Evolutionary conservation across 2,113 vertebrate genomes (phyloP), one percentile per base, ranked within the genome.

Genomic region (Pollimyrus isidori): DNA sequence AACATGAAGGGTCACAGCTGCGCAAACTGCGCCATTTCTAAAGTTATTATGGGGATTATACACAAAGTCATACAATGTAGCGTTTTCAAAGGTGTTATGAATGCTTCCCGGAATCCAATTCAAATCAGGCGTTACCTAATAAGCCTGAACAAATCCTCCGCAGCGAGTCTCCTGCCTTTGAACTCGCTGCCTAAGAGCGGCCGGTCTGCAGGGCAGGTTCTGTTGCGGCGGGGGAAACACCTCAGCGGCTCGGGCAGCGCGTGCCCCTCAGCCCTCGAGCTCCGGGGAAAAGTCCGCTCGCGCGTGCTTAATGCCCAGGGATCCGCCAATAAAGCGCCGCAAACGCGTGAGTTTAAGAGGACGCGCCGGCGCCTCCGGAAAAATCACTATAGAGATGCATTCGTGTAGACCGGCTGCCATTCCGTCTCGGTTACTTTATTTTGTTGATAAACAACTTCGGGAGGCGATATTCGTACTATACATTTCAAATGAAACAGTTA

Each of bases 21-120:
- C 91, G 93, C 90, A 50, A 93, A 93, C 87, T 94, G 93, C 94
- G 94, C 95, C 92, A 94, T 92, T 95, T 94, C 93, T 91, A 91
- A 93, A 96, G 93, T 93, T 95, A 96, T 95, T 95, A 96, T 95
- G 94, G 95, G 95, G 95, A 96, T 96, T 96, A 96, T 94, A 95
- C 95, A 95, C 93, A 93, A 93, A 95, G 94, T 95, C 94, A 93
- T 93, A 96, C 96, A 96, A 95, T 95, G 94, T 94, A 94, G 95
- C 93, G 93, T 95, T 95, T 95, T 93, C 94, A 96, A 95, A 96
- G 95, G 94, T 96, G 95, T 95, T 93, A 91, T 96, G 94, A 95
- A 95, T 95, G 95, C 94, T 93, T 95, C 94, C 94, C 93, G 94
- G 94, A 96, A 95, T 95, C 94, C 95, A 95, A 96, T 96, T 96